Evolutionary conservation across 30 jellyfish, hydroid and myxozoan species (phyloP).

Genomic region (Nemopilema nomurai): DNA sequence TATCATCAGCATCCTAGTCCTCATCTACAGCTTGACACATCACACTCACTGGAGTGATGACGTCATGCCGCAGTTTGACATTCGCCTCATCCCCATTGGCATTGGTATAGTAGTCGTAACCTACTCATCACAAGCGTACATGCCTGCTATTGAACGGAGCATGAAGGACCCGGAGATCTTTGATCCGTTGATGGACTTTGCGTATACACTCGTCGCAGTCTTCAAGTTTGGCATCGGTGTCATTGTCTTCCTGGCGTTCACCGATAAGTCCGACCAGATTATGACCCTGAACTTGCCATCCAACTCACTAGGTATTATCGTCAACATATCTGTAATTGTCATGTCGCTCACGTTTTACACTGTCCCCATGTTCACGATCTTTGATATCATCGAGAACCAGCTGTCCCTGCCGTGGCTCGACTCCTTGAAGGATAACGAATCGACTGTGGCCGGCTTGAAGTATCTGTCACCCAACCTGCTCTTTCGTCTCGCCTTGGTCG

Average conservation of each 20-base stretch:
- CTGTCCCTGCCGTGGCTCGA: constrained; percentile 67
- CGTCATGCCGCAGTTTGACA: constrained; percentile 72
- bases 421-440: constrained; percentile 65
- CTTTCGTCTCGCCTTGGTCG: constrained; percentile 69
- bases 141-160: constrained; percentile 87
- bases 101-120: constrained; percentile 87
- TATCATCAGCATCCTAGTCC: constrained; percentile 76
- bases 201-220: constrained; percentile 86
- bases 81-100: constrained; percentile 86
- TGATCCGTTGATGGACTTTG: constrained; percentile 72
- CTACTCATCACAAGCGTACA: constrained; percentile 94
- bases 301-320: constrained; percentile 82
- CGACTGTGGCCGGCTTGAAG: constrained; percentile 50
- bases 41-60: constrained; percentile 78
- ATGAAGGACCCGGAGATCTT: constrained; percentile 94
- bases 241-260: constrained; percentile 84
- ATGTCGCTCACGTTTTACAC: constrained; percentile 93
- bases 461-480: constrained; percentile 78
- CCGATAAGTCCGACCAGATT: constrained; percentile 92
- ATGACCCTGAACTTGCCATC: constrained; percentile 91
- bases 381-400: constrained; percentile 94
- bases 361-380: constrained; percentile 90
- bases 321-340: constrained; percentile 93
- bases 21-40: constrained; percentile 69
- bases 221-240: constrained; percentile 75